phyloP scores from a whole-genome alignment of 1,140 invertebrate species.

The Mercenaria mercenaria region DNA sequence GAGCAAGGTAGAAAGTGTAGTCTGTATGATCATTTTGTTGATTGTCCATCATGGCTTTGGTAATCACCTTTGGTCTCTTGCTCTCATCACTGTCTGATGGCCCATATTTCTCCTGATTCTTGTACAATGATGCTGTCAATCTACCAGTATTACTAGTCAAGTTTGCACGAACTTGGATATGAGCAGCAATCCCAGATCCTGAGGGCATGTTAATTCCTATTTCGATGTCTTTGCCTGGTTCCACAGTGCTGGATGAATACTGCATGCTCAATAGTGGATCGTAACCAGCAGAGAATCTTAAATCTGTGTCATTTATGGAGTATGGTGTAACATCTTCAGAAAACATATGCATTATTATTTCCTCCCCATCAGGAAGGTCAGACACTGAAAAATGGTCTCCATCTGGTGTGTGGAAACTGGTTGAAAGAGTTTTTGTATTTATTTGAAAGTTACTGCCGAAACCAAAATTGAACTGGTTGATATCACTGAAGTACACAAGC shows the following conservation, averaged over 20 bases:
- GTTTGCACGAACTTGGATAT: slow-evolving; percentile 33
- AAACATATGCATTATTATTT: slow-evolving; percentile 73
- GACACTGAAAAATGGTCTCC: slow-evolving; percentile 71
- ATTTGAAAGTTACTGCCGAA: slow-evolving; percentile 36
- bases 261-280: slow-evolving; percentile 69
- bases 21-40: slow-evolving; percentile 70
- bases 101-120: slow-evolving; percentile 15
- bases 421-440: slow-evolving; percentile 69
- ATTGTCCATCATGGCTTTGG: slow-evolving; percentile 33
- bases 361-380: slow-evolving; percentile 51
- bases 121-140: slow-evolving; percentile 8
- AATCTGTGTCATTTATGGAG: slow-evolving; percentile 54
- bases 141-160: not conserved
- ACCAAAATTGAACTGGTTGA: slow-evolving; percentile 78
- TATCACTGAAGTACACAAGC: slow-evolving; percentile 51
- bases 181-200: slow-evolving; percentile 12
- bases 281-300: slow-evolving; percentile 70
- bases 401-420: slow-evolving; percentile 73
- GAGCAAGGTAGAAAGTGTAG: slow-evolving; percentile 78
- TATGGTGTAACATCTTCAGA: slow-evolving; percentile 39
- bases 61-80: not conserved
- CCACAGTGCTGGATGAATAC: slow-evolving; percentile 57
- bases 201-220: not conserved
- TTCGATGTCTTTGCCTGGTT: not conserved
- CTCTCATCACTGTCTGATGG: not conserved